phyloP scores from a whole-genome alignment of 2,113 vertebrate species.

The Cephalopholis sonnerati region DNA sequence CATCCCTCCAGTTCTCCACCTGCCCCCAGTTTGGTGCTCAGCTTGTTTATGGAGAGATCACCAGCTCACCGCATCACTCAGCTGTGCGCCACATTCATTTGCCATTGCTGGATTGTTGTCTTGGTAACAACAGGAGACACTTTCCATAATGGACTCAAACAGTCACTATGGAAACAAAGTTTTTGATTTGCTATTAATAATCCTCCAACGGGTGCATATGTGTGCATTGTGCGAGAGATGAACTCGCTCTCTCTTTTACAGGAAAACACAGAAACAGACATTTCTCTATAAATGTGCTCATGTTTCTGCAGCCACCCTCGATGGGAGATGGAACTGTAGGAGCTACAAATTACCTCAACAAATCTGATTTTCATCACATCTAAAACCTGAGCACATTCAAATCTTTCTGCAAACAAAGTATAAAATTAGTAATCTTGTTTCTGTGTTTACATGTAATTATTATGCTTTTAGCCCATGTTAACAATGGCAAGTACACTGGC shows the following conservation, averaged over 20 bases:
- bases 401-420: neutral
- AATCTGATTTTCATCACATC: neutral
- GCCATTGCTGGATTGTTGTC: constrained; percentile 85
- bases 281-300: neutral
- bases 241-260: constrained; percentile 31
- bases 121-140: constrained; percentile 87
- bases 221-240: constrained; percentile 68
- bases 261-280: constrained; percentile 12
- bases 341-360: neutral
- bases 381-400: neutral
- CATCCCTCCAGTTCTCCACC: constrained; percentile 43
- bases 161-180: constrained; percentile 90
- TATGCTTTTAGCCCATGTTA: neutral
- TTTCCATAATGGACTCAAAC: constrained; percentile 87
- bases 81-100: constrained; percentile 77
- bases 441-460: neutral
- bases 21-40: constrained; percentile 46
- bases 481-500: neutral
- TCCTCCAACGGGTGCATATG: constrained; percentile 73
- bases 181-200: constrained; percentile 89
- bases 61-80: constrained; percentile 76
- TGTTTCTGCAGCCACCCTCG: constrained; percentile 21
- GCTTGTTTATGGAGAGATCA: constrained; percentile 78
- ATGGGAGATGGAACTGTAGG: neutral
- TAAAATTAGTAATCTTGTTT: neutral